A percentile compares a stretch with the other conserved stretches of the same genome.
These are phyloP conservation scores for Spilarctia lutea DNA, from an alignment of 2,888 invertebrate genomes.

Conservation along the genomic window DNA sequence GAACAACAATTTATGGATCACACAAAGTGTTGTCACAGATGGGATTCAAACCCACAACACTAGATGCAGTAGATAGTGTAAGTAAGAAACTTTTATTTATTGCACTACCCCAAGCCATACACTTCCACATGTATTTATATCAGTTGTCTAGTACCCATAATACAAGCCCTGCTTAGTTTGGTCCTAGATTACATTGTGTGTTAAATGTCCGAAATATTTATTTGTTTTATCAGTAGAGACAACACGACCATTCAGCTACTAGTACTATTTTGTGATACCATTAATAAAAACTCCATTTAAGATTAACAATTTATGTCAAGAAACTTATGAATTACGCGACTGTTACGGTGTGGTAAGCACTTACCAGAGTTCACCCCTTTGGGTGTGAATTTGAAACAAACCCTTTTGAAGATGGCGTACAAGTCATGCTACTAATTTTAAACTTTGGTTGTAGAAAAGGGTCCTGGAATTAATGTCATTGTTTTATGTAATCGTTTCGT, in stretches of 20 bases:
- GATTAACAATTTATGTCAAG: conserved; percentile 13
- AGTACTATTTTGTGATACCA: not conserved
- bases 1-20: too few species aligned
- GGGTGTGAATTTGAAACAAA: conserved; percentile 26
- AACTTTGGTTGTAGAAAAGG: conserved; percentile 23
- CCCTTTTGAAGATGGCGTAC: conserved; percentile 29
- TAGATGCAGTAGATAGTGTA: too few species aligned
- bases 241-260: not conserved
- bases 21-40: too few species aligned
- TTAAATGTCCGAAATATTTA: too few species aligned
- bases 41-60: too few species aligned
- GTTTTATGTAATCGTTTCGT: conserved; percentile 14
- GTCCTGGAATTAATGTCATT: conserved; percentile 25
- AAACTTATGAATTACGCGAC: conserved; percentile 30
- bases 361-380: conserved; percentile 23
- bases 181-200: too few species aligned
- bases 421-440: conserved; percentile 32
- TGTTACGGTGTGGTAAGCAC: conserved; percentile 28
- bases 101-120: too few species aligned
- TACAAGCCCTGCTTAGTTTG: too few species aligned
- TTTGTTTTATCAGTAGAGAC: not conserved
- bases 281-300: conserved; percentile 18
- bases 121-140: too few species aligned
- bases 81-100: too few species aligned
- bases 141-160: too few species aligned